Base-by-base conservation (phyloP, 2,113 vertebrate species). In the Abramis brama region DNA sequence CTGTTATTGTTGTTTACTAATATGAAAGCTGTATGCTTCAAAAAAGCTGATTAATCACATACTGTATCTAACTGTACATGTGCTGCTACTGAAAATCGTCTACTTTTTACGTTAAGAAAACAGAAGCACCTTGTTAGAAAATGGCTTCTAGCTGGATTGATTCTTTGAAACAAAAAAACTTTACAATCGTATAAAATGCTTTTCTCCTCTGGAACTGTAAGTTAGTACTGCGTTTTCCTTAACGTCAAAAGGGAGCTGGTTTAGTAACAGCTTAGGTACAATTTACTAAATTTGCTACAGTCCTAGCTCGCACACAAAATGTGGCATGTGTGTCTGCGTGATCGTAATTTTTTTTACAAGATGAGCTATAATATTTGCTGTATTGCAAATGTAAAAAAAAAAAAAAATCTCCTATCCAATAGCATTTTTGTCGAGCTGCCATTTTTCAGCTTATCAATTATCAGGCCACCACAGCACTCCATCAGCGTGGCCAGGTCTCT, bases 81-180 rank as follows among this genome's bases (percentile, higher is more conserved):
- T 93, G 88, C 83, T 83, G 84, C 86, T 87, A 93, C 75, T 62
- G 83, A 75, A 79, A 88, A 87, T 60, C n/a, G 27, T 83, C 70
- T 84, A 89, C 76, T 82, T 81, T 8, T 66, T 90, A 89, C 89
- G 91, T 90, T 90, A 91, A 77, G 66, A 91, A 85, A 94, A 94
- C 92, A 90, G 83, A 93, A 96, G 94, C 93, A 94, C 93, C 94
- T 90, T 93, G 88, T 93, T 94, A 93, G 92, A 93, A 93, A 94
- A 94, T 89, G 91, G 81, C 75, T 25, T 79, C 84, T 57, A 57
- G 73, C 39, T 62, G 19, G 71, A 90, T 90, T 88, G 91, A 87
- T 88, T 93, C 88, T 91, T 92, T 83, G 87, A 93, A 33, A 93
- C 92, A 91, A 88, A 85, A 87, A 90, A 74, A 47, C 39, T 85